Conservation (phyloP, 2,113 vertebrate genomes). For the Serilophus lunatus region DNA sequence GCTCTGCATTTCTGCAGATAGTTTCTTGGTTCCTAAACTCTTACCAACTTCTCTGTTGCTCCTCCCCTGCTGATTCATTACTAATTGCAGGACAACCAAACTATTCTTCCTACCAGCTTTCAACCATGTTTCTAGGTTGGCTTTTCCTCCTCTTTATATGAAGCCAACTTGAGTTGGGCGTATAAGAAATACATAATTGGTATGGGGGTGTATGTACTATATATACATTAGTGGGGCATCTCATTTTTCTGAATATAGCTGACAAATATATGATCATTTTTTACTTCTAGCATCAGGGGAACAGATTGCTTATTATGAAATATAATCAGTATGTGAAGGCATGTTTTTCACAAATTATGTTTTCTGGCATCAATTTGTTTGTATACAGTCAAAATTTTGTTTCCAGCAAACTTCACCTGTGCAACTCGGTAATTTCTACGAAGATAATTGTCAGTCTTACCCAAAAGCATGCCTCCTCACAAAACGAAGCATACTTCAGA, state of each 20-base stretch:
- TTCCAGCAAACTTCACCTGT: constrained; percentile 45
- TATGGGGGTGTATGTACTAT: constrained; percentile 12
- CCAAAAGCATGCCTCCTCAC: neutral
- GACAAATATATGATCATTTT: neutral
- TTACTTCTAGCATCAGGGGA: constrained; percentile 2
- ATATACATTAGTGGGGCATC: neutral
- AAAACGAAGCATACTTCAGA: neutral
- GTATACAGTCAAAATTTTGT: constrained; percentile 12
- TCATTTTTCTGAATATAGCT: constrained; percentile 25
- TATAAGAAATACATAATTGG: constrained; percentile 11
- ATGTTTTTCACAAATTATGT: neutral
- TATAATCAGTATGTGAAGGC: neutral
- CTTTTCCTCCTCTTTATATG: neutral
- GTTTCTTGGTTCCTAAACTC: neutral
- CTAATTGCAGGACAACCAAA: constrained; percentile 19
- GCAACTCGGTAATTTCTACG: neutral
- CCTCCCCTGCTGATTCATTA: neutral
- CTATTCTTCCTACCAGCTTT: constrained; percentile 1
- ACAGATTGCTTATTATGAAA: constrained; percentile 52
- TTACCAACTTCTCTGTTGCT: neutral
- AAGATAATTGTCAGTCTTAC: neutral
- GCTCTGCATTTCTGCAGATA: neutral
- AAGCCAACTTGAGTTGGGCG: neutral
- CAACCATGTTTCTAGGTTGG: neutral
- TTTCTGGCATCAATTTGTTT: constrained; percentile 41